Evolutionary conservation across 2,797 vertebrate genomes (phyloP).

Genomic region (Propithecus deckenii): DNA sequence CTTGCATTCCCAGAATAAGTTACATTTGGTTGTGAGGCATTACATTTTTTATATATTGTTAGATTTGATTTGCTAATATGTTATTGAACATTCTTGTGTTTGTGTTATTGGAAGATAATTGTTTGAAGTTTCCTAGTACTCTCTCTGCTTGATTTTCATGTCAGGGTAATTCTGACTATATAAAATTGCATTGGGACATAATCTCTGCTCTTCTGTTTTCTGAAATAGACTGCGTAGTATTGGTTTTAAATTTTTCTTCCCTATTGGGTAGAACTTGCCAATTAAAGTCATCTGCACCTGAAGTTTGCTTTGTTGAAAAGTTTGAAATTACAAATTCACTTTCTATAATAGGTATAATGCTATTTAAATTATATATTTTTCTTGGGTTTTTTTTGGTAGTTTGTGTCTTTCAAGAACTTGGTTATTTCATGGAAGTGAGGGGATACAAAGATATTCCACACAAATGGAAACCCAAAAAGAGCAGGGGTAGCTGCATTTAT

Average conservation of each 20-base stretch:
- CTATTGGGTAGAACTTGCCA: neutral
- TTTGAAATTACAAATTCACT: neutral
- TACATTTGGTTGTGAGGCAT: neutral
- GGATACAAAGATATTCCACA: neutral
- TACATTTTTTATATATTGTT: neutral
- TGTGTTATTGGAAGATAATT: neutral
- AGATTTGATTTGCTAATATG: neutral
- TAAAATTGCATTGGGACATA: neutral
- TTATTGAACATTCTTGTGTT: neutral
- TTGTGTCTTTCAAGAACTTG: neutral
- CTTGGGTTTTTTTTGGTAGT: neutral
- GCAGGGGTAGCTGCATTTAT: neutral
- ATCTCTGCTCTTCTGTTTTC: neutral
- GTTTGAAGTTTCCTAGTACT: neutral
- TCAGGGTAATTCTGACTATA: neutral
- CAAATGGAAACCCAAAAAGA: neutral
- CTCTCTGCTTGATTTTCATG: neutral
- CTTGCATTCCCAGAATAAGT: neutral
- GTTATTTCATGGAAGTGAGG: neutral
- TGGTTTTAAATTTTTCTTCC: neutral
- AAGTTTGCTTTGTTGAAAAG: neutral
- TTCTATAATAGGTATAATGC: neutral
- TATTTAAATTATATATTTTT: neutral
- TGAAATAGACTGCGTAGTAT: neutral
- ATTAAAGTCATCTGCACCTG: neutral